These are phyloP conservation scores for Abrostola tripartita DNA, from an alignment of 2,888 invertebrate genomes.

Conservation along the genomic window DNA sequence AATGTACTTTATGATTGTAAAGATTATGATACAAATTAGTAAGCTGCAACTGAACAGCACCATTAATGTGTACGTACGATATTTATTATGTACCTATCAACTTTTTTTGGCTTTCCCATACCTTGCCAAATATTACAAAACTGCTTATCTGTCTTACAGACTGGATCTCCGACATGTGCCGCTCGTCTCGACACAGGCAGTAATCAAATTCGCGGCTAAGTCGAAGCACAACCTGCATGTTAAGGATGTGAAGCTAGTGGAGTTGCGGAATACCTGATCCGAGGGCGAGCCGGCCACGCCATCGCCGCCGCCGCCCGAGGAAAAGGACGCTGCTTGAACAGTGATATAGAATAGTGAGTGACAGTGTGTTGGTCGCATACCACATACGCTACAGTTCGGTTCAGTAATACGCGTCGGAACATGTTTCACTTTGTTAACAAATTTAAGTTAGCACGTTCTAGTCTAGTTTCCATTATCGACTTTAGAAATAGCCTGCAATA, in stretches of 20 bases:
- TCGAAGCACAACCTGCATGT: conserved; percentile 94
- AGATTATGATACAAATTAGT: too few relatives aligned
- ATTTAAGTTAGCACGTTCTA: conserved; percentile 57
- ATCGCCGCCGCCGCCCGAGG: conserved; percentile 25
- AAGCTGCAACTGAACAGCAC: too few relatives aligned
- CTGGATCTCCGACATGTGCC: conserved; percentile 94
- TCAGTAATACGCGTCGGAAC: conserved; percentile 21
- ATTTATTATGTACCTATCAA: too few relatives aligned
- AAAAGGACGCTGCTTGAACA: conserved; percentile 41
- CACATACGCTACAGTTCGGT: conserved; percentile 24
- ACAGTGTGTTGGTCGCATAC: conserved; percentile 64
- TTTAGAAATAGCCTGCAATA: conserved; percentile 47
- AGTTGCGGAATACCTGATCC: conserved; percentile 87
- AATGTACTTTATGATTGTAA: background rate
- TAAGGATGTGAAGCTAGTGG: conserved; percentile 93
- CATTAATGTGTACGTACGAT: too few relatives aligned
- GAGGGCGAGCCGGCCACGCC: conserved; percentile 45
- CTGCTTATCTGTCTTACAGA: conserved; percentile 70
- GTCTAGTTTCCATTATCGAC: conserved; percentile 56
- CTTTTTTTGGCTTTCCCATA: too few relatives aligned
- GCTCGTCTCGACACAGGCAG: conserved; percentile 93
- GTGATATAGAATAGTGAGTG: conserved; percentile 59
- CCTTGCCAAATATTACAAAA: too few relatives aligned
- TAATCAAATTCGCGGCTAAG: conserved; percentile 94
- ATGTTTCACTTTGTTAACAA: conserved; percentile 39